Base-by-base conservation (phyloP, 2,113 vertebrate genomes). In the Charadrius vociferus region DNA sequence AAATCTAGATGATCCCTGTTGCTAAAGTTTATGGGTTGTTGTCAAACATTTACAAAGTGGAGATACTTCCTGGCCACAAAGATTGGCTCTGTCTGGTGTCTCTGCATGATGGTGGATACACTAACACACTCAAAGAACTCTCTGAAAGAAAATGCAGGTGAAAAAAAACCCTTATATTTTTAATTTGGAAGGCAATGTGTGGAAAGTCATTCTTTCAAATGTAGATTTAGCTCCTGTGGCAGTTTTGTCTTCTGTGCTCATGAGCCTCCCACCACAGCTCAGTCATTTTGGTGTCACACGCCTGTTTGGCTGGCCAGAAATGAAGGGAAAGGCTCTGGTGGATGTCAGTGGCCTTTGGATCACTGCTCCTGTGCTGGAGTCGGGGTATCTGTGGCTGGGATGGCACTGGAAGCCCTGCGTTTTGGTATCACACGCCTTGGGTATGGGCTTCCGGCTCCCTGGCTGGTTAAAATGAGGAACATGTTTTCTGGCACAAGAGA, bases 181-280 rank as follows among this genome's bases (percentile, higher is more conserved):
- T 37, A 26, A 24, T 75, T 63, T 85, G 24, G 30, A 66, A 94
- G 43, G 7, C 1, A 3, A 39, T 30, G n/a, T 50, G 21, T 32
- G 24, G n/a, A 49, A 81, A 63, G 29, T 27, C 1, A 2, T 52
- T 74, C 2, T 56, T 88, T 88, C 49, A 75, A 65, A 65, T 8
- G 19, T 30, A 65, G 27, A 13, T 65, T 21, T 30, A 41, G 13
- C 23, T 87, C 16, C 19, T 49, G 43, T n/a, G 65, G n/a, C 16
- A 74, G 29, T 55, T 91, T 71, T 80, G 14, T 61, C 23, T 75
- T 63, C 62, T 50, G 50, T 2, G 1, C 14, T 71, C 29, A 22
- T 1, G 7, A 52, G 10, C 24, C n/a, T 75, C 43, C 10, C 6
- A 2, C 41, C 1, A 0, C 29, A 85, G 36, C 41, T 75, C 66